These are phyloP conservation scores for Tiliacea aurago DNA, from an alignment of 2,888 invertebrate species.

Conservation along the genomic window DNA sequence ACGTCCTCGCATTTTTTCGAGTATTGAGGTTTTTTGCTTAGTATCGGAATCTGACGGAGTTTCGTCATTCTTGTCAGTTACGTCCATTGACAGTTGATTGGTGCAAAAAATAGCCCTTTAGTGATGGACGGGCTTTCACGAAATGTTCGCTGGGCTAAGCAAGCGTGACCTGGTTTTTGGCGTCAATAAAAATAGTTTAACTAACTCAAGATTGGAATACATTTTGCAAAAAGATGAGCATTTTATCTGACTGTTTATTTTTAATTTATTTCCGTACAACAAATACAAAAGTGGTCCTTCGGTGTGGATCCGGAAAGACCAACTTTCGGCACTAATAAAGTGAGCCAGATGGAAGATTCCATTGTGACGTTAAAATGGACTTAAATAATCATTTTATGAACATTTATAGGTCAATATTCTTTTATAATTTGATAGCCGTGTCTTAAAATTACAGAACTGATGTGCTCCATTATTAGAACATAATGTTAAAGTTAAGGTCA, in stretches of 20 bases:
- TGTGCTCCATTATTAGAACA: background rate
- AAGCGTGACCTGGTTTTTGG: conserved; percentile 2
- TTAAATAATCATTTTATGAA: too few relatives aligned
- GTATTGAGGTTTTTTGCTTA: conserved; percentile 34
- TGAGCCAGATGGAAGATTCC: background rate
- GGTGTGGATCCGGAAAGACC: background rate
- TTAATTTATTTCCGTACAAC: background rate
- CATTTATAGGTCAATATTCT: background rate
- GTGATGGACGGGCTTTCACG: conserved; percentile 24
- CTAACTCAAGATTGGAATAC: background rate
- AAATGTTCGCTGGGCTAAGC: conserved; percentile 17
- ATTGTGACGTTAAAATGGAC: background rate
- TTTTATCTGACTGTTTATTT: background rate
- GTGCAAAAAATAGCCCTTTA: conserved; percentile 48
- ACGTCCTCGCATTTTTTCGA: conserved; percentile 39
- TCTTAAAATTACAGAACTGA: background rate
- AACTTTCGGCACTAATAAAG: background rate
- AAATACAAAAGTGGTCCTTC: background rate
- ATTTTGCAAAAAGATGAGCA: background rate
- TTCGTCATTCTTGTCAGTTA: conserved; percentile 37
- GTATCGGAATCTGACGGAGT: conserved; percentile 30
- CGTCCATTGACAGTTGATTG: conserved; percentile 42
- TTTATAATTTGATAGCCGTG: background rate
- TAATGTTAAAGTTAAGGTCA: background rate
- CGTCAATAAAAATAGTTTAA: background rate